These are phyloP conservation scores for Suillia variegata DNA, from an alignment of 2,888 invertebrate genomes.

Conservation along the genomic window DNA sequence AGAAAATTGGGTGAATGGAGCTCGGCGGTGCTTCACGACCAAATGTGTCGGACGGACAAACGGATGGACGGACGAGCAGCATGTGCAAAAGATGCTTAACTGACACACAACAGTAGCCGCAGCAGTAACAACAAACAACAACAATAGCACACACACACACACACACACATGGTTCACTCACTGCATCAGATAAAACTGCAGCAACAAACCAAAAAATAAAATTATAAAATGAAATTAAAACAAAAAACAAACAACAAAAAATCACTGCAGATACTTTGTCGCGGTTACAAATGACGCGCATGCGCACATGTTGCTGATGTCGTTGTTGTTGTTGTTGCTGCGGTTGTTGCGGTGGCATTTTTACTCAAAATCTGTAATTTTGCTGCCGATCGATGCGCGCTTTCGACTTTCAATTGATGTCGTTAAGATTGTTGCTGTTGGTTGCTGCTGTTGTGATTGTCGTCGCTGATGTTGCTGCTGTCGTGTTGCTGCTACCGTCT, in stretches of 20 bases:
- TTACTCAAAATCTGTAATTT: background rate
- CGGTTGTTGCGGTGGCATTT: background rate
- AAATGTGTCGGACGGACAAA: background rate
- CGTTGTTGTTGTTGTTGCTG: constrained; percentile 9
- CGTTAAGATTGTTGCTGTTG: background rate
- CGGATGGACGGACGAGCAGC: background rate
- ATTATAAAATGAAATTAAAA: too few relatives aligned
- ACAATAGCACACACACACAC: background rate
- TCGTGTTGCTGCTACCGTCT: background rate
- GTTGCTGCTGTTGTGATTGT: background rate
- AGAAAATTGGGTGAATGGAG: constrained; percentile 51
- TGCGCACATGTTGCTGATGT: background rate
- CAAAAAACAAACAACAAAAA: constrained; percentile 3
- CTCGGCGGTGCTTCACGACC: constrained; percentile 3
- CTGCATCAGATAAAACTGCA: background rate
- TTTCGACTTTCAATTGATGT: background rate
- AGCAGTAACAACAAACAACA: constrained; percentile 11
- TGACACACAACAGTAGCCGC: background rate
- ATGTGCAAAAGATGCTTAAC: background rate
- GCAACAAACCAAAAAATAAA: too few relatives aligned
- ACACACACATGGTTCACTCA: background rate
- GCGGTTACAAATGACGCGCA: background rate
- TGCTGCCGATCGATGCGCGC: too few relatives aligned
- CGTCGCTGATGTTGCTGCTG: background rate
- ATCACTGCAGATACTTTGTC: constrained; percentile 28